Percentiles rank a stretch among this genome's conserved stretches.
These are phyloP conservation scores for Vulpes vulpes DNA, from an alignment of 2,113 vertebrate genomes.

Conservation along the genomic window DNA sequence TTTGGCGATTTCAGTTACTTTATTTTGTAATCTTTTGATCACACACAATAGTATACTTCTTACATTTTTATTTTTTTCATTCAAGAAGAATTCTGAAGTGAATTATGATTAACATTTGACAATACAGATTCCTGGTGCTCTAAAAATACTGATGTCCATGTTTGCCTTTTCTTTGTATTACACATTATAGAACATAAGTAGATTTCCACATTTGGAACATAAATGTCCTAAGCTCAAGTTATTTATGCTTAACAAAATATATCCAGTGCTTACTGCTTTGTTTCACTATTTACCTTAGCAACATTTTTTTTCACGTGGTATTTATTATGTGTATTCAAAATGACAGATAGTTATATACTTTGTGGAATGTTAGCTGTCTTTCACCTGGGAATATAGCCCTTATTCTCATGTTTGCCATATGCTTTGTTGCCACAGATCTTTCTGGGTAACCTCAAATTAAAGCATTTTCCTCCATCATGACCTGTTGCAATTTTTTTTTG, in stretches of 20 bases:
- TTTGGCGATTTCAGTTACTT: background rate
- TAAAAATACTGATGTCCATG: background rate
- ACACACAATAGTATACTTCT: background rate
- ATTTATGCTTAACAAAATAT: background rate
- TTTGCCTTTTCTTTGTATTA: background rate
- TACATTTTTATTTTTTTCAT: background rate
- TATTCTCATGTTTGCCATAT: background rate
- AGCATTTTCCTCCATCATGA: constrained; percentile 52
- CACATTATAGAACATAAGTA: constrained; percentile 9
- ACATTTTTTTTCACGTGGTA: background rate
- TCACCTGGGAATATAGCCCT: background rate
- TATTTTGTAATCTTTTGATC: background rate
- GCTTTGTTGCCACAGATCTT: constrained; percentile 48
- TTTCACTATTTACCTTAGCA: background rate
- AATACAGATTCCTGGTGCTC: background rate
- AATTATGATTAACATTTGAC: constrained; percentile 16
- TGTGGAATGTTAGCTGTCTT: background rate
- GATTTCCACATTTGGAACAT: background rate
- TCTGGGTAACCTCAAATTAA: constrained; percentile 69
- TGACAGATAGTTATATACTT: background rate
- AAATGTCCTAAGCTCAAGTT: constrained; percentile 30
- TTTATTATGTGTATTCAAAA: constrained; percentile 45
- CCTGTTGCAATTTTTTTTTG: constrained; percentile 67
- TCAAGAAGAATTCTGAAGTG: constrained; percentile 14
- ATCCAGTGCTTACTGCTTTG: background rate